phyloP scores from a whole-genome alignment of 2,797 vertebrate species.

The Meriones psammophilus region DNA sequence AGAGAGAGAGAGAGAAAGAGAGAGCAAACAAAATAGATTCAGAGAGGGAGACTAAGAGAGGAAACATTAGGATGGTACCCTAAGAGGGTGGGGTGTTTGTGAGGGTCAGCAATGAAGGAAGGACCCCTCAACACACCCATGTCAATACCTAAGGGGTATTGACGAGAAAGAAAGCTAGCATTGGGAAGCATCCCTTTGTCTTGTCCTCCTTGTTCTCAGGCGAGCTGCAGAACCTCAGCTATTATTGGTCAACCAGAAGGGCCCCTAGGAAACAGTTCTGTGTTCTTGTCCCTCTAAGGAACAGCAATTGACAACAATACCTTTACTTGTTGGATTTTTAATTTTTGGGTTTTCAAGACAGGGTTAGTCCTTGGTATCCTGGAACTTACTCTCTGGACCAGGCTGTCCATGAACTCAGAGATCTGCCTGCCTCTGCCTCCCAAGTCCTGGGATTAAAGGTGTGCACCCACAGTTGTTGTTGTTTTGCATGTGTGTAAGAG shows the following conservation, averaged over 20 bases:
- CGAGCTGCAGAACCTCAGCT: background rate
- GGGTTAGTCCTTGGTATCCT: background rate
- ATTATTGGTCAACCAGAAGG: background rate
- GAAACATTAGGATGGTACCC: background rate
- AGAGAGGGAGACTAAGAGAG: background rate
- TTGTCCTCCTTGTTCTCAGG: background rate
- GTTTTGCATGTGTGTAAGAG: background rate
- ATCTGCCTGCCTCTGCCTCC: background rate
- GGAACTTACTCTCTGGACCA: background rate
- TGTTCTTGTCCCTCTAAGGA: background rate
- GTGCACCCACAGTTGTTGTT: background rate
- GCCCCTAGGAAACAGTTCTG: background rate
- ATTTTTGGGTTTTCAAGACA: background rate
- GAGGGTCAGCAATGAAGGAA: background rate
- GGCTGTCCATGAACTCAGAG: background rate
- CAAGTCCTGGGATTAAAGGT: background rate
- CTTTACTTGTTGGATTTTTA: background rate
- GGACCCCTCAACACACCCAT: background rate
- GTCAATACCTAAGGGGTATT: background rate
- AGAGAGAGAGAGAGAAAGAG: background rate
- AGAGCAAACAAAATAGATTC: too few relatives aligned
- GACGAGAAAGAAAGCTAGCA: background rate
- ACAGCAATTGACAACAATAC: background rate
- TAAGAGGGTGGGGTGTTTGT: background rate
- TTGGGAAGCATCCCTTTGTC: background rate